These are phyloP conservation scores for Vannuccia rotundouncinata DNA, from an alignment of 2,888 invertebrate species.

Conservation along the genomic window DNA sequence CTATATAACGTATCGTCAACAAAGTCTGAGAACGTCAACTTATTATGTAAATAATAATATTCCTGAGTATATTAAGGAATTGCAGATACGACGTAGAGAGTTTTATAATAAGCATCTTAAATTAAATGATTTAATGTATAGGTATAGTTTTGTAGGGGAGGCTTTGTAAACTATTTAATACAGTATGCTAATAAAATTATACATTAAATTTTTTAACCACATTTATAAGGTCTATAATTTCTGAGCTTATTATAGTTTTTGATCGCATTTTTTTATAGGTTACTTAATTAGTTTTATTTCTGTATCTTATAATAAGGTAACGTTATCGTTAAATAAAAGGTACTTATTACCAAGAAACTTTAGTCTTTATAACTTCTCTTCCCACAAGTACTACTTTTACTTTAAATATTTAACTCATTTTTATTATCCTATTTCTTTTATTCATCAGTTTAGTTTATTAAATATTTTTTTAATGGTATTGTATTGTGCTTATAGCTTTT, in stretches of 20 bases:
- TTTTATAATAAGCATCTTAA: neutral
- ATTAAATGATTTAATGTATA: neutral
- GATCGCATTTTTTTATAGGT: neutral
- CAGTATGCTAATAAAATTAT: neutral
- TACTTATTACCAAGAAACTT: neutral
- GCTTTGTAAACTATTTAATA: neutral
- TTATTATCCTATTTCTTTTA: neutral
- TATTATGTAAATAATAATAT: neutral
- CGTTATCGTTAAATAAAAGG: neutral
- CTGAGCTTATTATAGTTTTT: neutral
- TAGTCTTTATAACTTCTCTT: neutral
- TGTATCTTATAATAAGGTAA: neutral
- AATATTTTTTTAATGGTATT: neutral
- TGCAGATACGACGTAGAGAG: neutral
- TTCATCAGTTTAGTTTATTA: neutral
- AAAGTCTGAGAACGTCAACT: neutral
- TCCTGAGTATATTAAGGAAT: neutral
- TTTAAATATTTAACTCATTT: neutral
- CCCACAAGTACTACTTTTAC: neutral
- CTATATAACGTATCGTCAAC: neutral
- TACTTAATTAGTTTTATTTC: neutral
- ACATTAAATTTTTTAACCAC: neutral
- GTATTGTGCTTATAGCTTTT: neutral
- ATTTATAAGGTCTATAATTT: neutral
- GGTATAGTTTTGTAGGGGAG: neutral